Evolutionary conservation across 2,113 vertebrate species (phyloP), one percentile per base, ranked within the genome.

Genomic region (Cololabis saira): DNA sequence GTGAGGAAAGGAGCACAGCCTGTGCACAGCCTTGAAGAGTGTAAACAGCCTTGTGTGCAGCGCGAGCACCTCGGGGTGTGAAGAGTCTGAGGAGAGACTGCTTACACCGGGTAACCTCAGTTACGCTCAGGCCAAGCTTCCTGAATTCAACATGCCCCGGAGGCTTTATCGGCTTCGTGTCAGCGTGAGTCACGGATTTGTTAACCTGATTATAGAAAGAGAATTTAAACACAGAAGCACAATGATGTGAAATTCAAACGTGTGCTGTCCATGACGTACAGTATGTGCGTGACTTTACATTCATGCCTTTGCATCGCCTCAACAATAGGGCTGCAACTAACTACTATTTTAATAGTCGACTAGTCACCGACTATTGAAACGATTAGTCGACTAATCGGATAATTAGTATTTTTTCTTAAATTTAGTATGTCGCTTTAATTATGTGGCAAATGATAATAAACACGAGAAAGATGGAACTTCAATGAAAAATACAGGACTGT

Each of bases 21-120:
- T 70, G 67, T 57, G 67, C 73, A 76, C 63, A 75, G 67, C 55
- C 74, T 74, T 51, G 37, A 62, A 67, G 66, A 67, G 71, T 78
- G 86, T 90, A 88, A 89, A 89, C 86, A 88, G 88, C 63, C 82
- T 78, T 82, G 83, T 87, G 78, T 84, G 85, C 71, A 69, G 73
- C 73, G 64, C 66, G n/a, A 65, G 71, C 41, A 83, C 88, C 83
- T 81, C 67, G 2, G 86, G 88, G 80, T 76, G 82, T 81, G 81
- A 87, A 80, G 72, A 65, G 81, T 70, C 81, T 45, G 74, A 42
- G 58, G 67, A 83, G 81, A 70, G 74, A 57, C 18, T 21, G 76
- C 69, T 82, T 76, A 69, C 53, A 70, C 60, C 10, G 58, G 56
- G 74, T 42, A 67, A 49, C 74, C 69, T 57, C 71, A 55, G 71